Evolutionary conservation across 2,113 vertebrate genomes (phyloP), one percentile per base, ranked within the genome.

Genomic region (Pagrus major): DNA sequence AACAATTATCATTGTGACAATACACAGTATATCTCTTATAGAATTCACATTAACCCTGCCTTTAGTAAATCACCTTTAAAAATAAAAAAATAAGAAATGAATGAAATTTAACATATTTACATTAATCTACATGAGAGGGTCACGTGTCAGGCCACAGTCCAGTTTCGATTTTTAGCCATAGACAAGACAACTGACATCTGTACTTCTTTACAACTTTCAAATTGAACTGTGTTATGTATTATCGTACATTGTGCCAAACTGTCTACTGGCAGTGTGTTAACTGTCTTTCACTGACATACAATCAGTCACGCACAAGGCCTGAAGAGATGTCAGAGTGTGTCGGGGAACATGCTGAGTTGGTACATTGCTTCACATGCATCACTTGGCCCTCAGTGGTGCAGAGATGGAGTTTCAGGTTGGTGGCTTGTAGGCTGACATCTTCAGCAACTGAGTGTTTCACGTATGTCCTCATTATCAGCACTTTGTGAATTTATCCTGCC

Each of bases 391-490:
- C 25, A 1, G 15, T 3, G 35, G 33, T 68, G 69, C 70, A 70
- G 54, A 69, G 27, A 47, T 18, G 14, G 42, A 35, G 56, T 58
- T 76, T 73, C 33, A 9, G 8, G 21, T 55, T 27, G 20, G 44
- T 29, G 3, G 42, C 51, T 21, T 71, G 52, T 71, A 49, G 18
- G 2, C 2, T 10, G n/a, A 31, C 63, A 18, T 61, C 75, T 37
- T 91, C n/a, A 93, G 37, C 54, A 60, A 33, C 88, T 73, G 42
- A 82, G 12, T 0, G 89, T 91, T 29, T 58, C 85, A 0, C 89
- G 87, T 92, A 94, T 94, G 12, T 93, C 92, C 42, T 94, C 93
- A 3, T 94, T 93, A 29, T 93, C 90, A n/a, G 93, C 93, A 9
- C 49, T 75, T 46, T 11, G 44, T 12, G 3, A 68, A 18, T 10